phyloP scores from a whole-genome alignment of 2,888 invertebrate genomes.

The Pollenia labialis region DNA sequence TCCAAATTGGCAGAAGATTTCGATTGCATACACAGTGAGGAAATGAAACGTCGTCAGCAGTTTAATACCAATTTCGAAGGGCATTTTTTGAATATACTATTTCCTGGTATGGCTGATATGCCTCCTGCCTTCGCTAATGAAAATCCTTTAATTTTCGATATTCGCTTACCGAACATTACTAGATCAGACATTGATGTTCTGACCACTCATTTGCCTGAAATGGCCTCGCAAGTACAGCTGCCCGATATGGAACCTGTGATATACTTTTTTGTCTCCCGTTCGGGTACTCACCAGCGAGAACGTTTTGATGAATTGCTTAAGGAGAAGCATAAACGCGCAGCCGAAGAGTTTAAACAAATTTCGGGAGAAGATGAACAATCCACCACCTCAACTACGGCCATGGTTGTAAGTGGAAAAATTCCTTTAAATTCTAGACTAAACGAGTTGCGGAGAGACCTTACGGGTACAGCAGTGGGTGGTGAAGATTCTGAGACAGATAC shows the following conservation, averaged over 20 bases:
- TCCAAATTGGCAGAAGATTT: constrained; percentile 91
- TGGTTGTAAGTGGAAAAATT: constrained; percentile 59
- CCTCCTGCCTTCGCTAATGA: constrained; percentile 94
- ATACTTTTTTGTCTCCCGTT: constrained; percentile 88
- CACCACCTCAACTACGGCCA: constrained; percentile 16
- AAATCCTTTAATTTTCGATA: constrained; percentile 91
- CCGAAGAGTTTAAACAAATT: constrained; percentile 48
- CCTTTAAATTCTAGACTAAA: constrained; percentile 73
- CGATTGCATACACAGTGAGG: constrained; percentile 92
- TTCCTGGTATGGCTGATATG: constrained; percentile 95
- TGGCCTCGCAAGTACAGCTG: constrained; percentile 87
- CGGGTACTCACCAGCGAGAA: constrained; percentile 74
- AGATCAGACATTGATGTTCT: constrained; percentile 87
- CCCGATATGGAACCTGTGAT: constrained; percentile 89
- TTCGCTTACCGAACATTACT: constrained; percentile 87
- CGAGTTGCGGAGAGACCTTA: constrained; percentile 72
- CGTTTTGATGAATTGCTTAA: constrained; percentile 74
- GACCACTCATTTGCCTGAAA: constrained; percentile 87
- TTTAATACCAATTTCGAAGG: constrained; percentile 92
- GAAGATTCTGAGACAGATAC: constrained; percentile 93
- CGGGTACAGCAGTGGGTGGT: constrained; percentile 82
- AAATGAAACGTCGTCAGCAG: constrained; percentile 90
- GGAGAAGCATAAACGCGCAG: constrained; percentile 59
- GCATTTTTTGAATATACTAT: constrained; percentile 93
- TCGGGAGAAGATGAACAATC: constrained; percentile 45